A percentile compares a stretch with the other conserved stretches of the same genome.
Evolutionary conservation across 2,113 vertebrate species (phyloP).

Genomic region (Phaethornis superciliosus): DNA sequence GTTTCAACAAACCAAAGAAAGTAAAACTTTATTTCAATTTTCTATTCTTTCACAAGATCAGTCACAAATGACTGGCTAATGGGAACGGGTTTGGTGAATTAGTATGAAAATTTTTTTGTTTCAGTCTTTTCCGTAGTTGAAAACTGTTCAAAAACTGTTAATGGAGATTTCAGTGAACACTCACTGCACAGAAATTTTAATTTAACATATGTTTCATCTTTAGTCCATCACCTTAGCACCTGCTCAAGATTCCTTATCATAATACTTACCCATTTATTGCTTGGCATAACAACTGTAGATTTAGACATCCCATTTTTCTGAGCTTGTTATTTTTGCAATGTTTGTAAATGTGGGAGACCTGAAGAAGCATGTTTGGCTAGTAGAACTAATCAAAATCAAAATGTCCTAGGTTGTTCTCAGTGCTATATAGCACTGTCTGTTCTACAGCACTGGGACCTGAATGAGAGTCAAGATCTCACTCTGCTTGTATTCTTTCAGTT

Average conservation of each 20-base stretch:
- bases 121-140: not conserved
- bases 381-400: not conserved
- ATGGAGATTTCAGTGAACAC: not conserved
- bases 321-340: not conserved
- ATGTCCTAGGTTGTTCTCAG: not conserved
- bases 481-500: not conserved
- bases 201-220: not conserved
- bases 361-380: not conserved
- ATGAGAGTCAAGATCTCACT: not conserved
- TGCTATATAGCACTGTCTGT: not conserved
- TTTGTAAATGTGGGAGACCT: not conserved
- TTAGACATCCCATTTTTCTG: not conserved
- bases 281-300: not conserved
- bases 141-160: not conserved
- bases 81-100: rapidly evolving
- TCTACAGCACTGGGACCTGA: not conserved
- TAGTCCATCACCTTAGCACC: not conserved
- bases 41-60: not conserved
- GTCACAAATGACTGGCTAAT: not conserved
- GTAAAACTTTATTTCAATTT: not conserved
- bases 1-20: not conserved
- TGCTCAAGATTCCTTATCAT: not conserved
- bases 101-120: not conserved
- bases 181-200: not conserved
- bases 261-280: not conserved